Percentiles rank a stretch among this genome's conserved stretches.
Conservation (phyloP, 2,113 vertebrate genomes). For the Cheilinus undulatus region DNA sequence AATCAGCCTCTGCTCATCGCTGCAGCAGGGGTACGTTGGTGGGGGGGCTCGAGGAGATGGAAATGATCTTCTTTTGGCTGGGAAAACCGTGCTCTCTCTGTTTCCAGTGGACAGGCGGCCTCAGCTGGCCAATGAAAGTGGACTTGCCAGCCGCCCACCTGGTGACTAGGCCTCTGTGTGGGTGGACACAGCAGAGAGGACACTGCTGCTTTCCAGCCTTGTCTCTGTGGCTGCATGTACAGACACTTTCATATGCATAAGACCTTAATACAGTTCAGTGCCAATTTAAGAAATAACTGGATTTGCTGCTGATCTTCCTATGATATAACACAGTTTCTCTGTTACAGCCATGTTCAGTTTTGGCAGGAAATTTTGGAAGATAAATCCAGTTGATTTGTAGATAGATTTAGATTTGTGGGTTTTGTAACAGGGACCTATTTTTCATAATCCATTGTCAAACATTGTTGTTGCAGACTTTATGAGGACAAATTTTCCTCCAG, state of each 20-base stretch:
- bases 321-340: conserved; percentile 13
- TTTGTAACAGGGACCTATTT: no score
- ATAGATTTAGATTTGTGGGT: no score
- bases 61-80: conserved; percentile 55
- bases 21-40: conserved; percentile 8
- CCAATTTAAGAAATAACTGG: conserved; percentile 21
- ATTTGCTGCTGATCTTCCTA: not conserved
- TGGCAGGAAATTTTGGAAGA: not conserved
- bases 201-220: conserved; percentile 47
- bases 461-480: no score
- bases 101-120: conserved; percentile 57
- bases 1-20: conserved; percentile 54
- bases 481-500: no score
- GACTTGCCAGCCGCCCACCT: conserved; percentile 67
- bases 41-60: conserved; percentile 58
- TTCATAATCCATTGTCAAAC: no score
- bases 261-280: not conserved
- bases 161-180: conserved; percentile 69
- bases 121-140: conserved; percentile 63
- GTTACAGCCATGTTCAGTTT: not conserved
- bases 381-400: not conserved
- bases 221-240: conserved; percentile 43
- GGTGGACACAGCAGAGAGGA: conserved; percentile 54
- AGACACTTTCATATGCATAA: conserved; percentile 36
- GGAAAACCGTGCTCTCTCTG: conserved; percentile 41